Base-by-base conservation (phyloP, 2,797 vertebrate species). In the Dermochelys coriacea region DNA sequence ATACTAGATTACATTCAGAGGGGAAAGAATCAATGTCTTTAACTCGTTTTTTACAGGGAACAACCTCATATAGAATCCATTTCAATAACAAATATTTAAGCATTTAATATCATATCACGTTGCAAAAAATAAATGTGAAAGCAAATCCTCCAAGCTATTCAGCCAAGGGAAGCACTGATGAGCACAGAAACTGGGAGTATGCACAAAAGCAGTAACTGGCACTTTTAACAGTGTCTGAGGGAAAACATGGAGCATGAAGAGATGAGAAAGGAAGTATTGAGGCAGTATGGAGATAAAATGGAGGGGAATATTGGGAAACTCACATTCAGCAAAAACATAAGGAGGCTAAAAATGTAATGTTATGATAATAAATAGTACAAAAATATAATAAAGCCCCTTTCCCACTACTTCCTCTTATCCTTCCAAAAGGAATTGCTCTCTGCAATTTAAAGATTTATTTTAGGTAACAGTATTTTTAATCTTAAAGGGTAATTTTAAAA, bases 401-500 rank as follows among this genome's bases (percentile, higher is more conserved):
- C 54, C 57, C 82, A 86, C 5, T 8, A 37, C 82, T 87, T 94
- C 61, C 47, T 90, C n/a, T 61, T 61, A 34, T 77, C 5, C n/a
- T 77, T 80, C 41, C 71, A 82, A 81, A 8, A 84, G 49, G 18
- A 91, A 45, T 16, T 85, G 74, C 27, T 84, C 31, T 47, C 78
- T 51, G 80, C 87, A 68, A 49, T 81, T 31, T 15, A 34, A 61
- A 34, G 59, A 16, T 16, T 61, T 61, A 61, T 75, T 55, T 21
- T 61, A 80, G 55, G 27, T 52, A 92, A 64, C 78, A 89, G 59
- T 12, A 94, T 25, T 93, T 80, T 11, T 74, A 5, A 85, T 94
- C 95, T 92, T 84, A 90, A 93, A 27, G 82, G 34, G 27, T 68
- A 29, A 88, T 78, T 94, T 86, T 18, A 61, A 52, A 88, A 88